phyloP scores from a whole-genome alignment of 2,888 invertebrate genomes.

The Amphipoea oculea region DNA sequence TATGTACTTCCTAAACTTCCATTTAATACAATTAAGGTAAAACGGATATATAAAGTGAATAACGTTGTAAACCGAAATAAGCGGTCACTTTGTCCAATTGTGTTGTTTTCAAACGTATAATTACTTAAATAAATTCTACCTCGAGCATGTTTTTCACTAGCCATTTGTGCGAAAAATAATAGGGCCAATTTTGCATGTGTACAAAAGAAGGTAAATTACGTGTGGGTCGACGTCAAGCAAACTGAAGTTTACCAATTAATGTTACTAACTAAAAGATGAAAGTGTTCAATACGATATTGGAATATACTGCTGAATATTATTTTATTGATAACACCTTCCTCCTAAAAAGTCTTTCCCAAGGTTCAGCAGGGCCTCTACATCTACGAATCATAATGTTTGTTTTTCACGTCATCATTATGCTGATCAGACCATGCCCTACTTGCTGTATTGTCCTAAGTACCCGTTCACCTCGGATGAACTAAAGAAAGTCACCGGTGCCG shows the following conservation, averaged over 20 bases:
- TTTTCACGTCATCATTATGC: neutral
- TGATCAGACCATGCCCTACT: neutral
- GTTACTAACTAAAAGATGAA: too few species aligned
- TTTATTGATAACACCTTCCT: neutral
- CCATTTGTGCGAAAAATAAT: neutral
- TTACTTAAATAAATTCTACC: neutral
- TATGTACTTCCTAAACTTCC: neutral
- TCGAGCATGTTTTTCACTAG: too few species aligned
- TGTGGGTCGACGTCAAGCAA: neutral
- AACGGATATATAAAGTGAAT: neutral
- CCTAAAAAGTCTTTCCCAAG: neutral
- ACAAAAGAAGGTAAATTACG: neutral
- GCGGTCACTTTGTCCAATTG: conserved; percentile 15
- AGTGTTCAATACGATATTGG: neutral
- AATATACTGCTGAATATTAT: neutral
- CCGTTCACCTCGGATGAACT: neutral
- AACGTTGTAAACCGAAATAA: conserved; percentile 3
- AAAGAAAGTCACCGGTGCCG: neutral
- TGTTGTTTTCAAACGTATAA: conserved; percentile 9
- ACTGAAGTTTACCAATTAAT: neutral
- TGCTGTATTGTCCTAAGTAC: neutral
- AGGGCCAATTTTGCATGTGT: neutral
- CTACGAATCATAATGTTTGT: neutral
- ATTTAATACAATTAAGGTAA: neutral
- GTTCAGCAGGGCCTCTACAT: too few species aligned